A percentile compares a stretch with the other conserved stretches of the same genome.
These are phyloP conservation scores for Ophiothrix spiculata DNA, from an alignment of 35 echinoderm and acorn worm species.

Conservation along the genomic window DNA sequence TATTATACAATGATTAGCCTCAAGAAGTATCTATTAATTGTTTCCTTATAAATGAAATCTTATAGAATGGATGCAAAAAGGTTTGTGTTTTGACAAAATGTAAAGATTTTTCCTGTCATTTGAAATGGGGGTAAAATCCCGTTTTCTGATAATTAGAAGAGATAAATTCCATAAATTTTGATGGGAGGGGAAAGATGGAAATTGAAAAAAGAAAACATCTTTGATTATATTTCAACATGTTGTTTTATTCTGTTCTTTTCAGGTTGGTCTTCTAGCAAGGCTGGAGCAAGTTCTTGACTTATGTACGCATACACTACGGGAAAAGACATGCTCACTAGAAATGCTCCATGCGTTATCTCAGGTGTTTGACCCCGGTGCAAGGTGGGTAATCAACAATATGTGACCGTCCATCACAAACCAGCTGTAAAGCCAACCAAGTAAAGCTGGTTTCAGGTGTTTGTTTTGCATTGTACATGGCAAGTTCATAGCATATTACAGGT, in stretches of 20 bases:
- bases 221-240: background rate
- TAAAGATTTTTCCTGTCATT: too few species aligned
- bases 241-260: background rate
- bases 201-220: background rate
- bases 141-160: too few species aligned
- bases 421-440: background rate
- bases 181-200: background rate
- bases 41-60: too few species aligned
- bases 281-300: slow-evolving; percentile 53
- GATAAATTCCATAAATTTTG: background rate
- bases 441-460: too few species aligned
- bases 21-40: too few species aligned
- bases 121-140: too few species aligned
- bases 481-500: too few species aligned
- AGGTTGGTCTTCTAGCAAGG: slow-evolving; percentile 52
- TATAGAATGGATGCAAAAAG: too few species aligned
- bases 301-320: slow-evolving; percentile 26
- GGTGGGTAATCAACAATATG: slow-evolving; percentile 21
- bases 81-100: too few species aligned
- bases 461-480: too few species aligned
- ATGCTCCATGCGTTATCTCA: slow-evolving; percentile 36
- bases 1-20: too few species aligned
- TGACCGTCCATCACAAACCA: too few species aligned
- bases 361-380: slow-evolving; percentile 39
- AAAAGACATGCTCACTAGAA: slow-evolving; percentile 50